Evolutionary conservation across 2,888 invertebrate genomes (phyloP), one percentile per base, ranked within the genome.

Genomic region (Caenorhabditis sinica): DNA sequence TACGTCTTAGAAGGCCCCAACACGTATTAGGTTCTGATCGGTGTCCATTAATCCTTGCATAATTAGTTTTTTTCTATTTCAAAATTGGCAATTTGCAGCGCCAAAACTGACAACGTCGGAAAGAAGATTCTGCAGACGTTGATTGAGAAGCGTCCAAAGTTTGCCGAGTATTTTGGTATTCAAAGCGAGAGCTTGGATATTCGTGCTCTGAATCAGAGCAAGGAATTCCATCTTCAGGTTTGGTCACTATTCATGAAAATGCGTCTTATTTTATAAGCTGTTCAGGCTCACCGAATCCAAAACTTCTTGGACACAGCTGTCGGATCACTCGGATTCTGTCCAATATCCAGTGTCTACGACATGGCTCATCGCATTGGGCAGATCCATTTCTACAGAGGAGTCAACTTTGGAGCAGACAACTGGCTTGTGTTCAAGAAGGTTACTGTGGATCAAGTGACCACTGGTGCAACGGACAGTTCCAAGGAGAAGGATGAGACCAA

Each of bases 351-450:
- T 56, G 86, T 90, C 56, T 90, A 90, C 61, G 90, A 90, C 66
- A 90, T 90, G 90, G 90, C 90, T 3, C 89, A 89, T 66, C 84
- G 90, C 23, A 90, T 90, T 36, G 90, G 90, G 43, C 90, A 90
- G 63, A 90, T 90, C 49, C 90, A 90, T 53, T 90, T 90, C 82
- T 90, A 90, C 80, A 87, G 90, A 77, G 90, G 90, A 56, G 90
- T 90, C 65, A 90, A 90, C 75, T 90, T 90, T 71, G 90, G 90
- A 4, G 90, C 90, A 2, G 90, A 90, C 60, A 90, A 90, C 79
- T 90, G 90, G 90, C 87, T 90, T 11, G 90, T 90, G 0, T 90
- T 90, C 89, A 90, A 90, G 79, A 88, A 89, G 60, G 90, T 90
- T 11, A 89, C 90, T 17, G 90, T 90, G 15, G 90, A 90, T 68